Percentiles rank a stretch among this genome's conserved stretches.
phyloP scores from a whole-genome alignment of 2,888 invertebrate genomes.

The Pherbina coryleti region DNA sequence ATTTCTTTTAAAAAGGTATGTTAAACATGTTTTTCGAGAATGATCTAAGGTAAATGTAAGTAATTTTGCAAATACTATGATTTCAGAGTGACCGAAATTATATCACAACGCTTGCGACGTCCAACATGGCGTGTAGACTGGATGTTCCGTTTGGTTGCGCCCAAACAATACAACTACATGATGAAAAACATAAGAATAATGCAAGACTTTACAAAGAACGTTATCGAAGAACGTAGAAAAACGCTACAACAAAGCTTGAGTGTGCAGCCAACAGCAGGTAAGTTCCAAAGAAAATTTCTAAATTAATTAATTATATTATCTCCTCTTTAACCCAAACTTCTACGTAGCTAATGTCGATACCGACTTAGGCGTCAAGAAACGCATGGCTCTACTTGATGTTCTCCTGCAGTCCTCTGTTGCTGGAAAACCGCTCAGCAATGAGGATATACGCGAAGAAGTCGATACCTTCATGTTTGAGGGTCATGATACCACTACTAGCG shows the following conservation, averaged over 20 bases:
- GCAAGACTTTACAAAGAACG: slow-evolving; percentile 71
- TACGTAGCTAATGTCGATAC: background rate
- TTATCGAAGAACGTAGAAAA: slow-evolving; percentile 70
- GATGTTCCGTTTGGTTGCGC: slow-evolving; percentile 53
- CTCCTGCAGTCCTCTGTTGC: slow-evolving; percentile 73
- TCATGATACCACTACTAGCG: slow-evolving; percentile 67
- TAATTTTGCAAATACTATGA: background rate
- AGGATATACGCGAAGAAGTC: slow-evolving; percentile 77
- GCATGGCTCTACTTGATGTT: slow-evolving; percentile 77
- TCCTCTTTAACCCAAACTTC: background rate
- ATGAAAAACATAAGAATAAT: slow-evolving; percentile 68
- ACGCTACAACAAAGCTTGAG: slow-evolving; percentile 37
- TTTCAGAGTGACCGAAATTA: slow-evolving; percentile 56
- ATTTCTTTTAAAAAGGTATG: too few species aligned
- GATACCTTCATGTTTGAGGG: slow-evolving; percentile 81
- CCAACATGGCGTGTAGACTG: slow-evolving; percentile 51
- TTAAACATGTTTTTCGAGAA: too few species aligned
- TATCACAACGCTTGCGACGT: slow-evolving; percentile 58
- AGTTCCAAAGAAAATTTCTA: background rate
- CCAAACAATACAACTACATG: slow-evolving; percentile 63
- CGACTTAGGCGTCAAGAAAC: slow-evolving; percentile 71
- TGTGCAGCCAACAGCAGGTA: background rate
- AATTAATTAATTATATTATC: background rate
- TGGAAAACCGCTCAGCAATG: slow-evolving; percentile 72
- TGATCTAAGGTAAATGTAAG: too few species aligned